Base-by-base conservation (phyloP, 2,888 invertebrate genomes). In the Geotrupes spiniger region DNA sequence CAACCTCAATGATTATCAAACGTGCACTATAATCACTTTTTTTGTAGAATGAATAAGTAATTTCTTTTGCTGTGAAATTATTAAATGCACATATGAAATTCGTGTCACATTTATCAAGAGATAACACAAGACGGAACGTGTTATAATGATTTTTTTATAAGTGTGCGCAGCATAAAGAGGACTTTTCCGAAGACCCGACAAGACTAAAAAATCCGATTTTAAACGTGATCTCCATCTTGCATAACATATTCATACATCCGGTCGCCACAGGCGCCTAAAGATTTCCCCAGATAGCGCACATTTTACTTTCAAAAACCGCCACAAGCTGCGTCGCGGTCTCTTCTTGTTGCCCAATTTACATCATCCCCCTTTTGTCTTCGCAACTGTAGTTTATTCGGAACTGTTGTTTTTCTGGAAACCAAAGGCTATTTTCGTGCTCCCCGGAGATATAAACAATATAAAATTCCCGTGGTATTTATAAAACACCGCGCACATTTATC, bases 251-350 rank as follows among this genome's bases (percentile, higher is more conserved):
- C 46, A 50, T 50, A 42, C 42, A 46, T 50, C 37, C 31, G 42
- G 50, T 28, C 31, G 40, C 49, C 42, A 29, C 36, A 31, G 63
- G 64, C 63, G 60, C 49, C 49, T 44, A 56, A 62, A 65, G 65
- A 65, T 65, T 64, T 66, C 65, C 64, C 66, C 52, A 60, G 64
- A 64, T 59, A 59, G 57, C 21, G 21, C 54, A 56, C 63, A 64
- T 66, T 65, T 65, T 64, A 63, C 64, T 64, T 63, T 61, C 59
- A 62, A 61, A 65, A 57, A 66, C 62, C 46, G 36, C 49, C 49
- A 42, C 53, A 47, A 50, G 52, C 51, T 53, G 56, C 54, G 44
- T 51, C 52, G 59, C 53, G 57, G 58, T 52, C 53, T 53, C 51
- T 50, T 53, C 54, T 56, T 53, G 53, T 51, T 52, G 57, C 50